Percentiles rank a stretch among this genome's conserved stretches.
phyloP scores from a whole-genome alignment of 2,113 vertebrate species.

The Drymodes brunneopygia region DNA sequence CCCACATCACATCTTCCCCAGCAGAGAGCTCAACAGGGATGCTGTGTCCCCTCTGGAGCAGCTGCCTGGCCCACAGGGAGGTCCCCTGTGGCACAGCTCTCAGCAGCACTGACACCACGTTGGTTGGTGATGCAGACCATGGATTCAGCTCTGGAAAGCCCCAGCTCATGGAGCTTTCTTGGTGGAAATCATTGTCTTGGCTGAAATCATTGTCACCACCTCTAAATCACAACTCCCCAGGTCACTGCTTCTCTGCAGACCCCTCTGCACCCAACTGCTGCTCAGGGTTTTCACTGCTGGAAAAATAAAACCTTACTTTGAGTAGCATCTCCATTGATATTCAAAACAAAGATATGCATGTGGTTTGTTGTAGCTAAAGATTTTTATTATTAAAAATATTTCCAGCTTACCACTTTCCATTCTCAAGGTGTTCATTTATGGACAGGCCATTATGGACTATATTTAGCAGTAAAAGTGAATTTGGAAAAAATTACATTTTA shows the following conservation, averaged over 20 bases:
- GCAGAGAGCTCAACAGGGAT: background rate
- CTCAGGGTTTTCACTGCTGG: background rate
- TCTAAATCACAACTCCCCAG: fast-evolving
- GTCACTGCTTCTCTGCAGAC: background rate
- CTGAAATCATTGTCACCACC: background rate
- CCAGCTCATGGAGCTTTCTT: background rate
- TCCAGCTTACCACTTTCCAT: background rate
- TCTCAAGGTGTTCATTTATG: background rate
- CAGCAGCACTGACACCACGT: background rate
- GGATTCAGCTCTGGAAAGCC: background rate
- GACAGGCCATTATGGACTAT: background rate
- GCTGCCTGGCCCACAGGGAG: background rate
- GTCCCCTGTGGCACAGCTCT: background rate
- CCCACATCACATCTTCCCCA: background rate
- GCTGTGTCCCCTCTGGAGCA: background rate
- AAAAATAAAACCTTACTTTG: background rate
- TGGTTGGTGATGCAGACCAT: background rate
- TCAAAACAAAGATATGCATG: background rate
- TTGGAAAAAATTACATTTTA: slow-evolving; percentile 45
- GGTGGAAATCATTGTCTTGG: background rate
- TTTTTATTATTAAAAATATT: background rate
- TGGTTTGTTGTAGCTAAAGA: background rate
- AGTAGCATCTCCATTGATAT: background rate
- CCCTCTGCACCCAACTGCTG: background rate
- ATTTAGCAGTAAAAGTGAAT: slow-evolving; percentile 16